These are phyloP conservation scores for Clarias batrachus DNA, from an alignment of 2,113 vertebrate genomes.

Conservation along the genomic window DNA sequence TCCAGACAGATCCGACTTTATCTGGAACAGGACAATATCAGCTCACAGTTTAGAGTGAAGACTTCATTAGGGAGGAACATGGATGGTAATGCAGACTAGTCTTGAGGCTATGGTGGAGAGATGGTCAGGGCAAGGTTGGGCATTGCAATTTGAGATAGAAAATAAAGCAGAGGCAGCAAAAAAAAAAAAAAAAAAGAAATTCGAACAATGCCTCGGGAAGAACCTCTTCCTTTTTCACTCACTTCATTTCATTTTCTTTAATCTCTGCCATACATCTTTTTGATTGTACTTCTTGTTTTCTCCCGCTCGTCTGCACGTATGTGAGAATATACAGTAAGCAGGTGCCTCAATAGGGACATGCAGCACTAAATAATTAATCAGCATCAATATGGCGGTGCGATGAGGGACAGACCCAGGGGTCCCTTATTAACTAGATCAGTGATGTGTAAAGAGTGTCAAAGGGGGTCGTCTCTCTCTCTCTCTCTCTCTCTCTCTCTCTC, in stretches of 20 bases:
- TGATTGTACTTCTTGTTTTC: conserved; percentile 3
- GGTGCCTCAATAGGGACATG: conserved; percentile 27
- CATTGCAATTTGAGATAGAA: not conserved
- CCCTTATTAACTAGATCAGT: conserved; percentile 52
- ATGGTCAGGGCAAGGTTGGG: not conserved
- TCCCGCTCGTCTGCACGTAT: conserved; percentile 24
- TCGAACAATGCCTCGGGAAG: not conserved
- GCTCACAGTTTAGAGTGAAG: not conserved
- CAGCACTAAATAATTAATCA: conserved; percentile 52
- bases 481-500: not conserved
- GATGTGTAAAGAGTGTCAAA: conserved; percentile 43
- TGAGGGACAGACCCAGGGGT: conserved; percentile 44
- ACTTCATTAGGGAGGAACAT: conserved; percentile 17
- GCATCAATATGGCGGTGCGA: conserved; percentile 38
- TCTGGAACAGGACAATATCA: not conserved
- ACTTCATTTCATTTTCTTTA: not conserved
- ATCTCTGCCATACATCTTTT: not conserved
- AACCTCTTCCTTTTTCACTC: not conserved
- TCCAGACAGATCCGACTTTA: not conserved
- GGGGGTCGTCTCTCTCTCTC: not conserved
- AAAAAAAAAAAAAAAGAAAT: not conserved
- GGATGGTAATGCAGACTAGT: not conserved
- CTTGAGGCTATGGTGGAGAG: conserved; percentile 3
- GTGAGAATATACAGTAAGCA: conserved; percentile 9
- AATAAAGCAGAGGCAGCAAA: not conserved